Evolutionary conservation across 2,797 vertebrate species (phyloP).

Genomic region (Diglossa cyanea): DNA sequence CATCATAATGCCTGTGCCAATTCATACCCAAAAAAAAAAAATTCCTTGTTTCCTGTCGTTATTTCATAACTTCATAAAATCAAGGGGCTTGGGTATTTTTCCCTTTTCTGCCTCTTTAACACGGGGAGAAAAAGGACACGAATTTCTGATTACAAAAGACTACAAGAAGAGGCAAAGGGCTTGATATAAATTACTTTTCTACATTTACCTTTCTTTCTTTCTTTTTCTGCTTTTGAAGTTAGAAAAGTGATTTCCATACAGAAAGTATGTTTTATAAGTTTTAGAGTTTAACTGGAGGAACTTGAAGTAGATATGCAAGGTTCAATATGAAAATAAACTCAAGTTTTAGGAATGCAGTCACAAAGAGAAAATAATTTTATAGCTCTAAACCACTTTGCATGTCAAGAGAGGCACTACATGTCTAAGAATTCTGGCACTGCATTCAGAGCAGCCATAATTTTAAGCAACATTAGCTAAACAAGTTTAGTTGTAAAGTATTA

Average conservation of each 20-base stretch:
- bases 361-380: not conserved
- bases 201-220: slow-evolving; percentile 16
- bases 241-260: not conserved
- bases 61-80: slow-evolving; percentile 78
- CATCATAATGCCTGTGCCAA: slow-evolving; percentile 80
- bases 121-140: slow-evolving; percentile 67
- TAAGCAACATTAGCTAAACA: not conserved
- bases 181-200: slow-evolving; percentile 62
- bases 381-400: not conserved
- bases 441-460: not conserved
- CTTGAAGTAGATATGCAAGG: not conserved
- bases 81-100: slow-evolving; percentile 42
- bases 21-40: slow-evolving; percentile 81
- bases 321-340: not conserved
- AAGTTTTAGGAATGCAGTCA: not conserved
- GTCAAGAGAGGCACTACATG: not conserved
- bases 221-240: not conserved
- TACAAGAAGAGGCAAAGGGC: slow-evolving; percentile 64
- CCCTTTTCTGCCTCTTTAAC: not conserved
- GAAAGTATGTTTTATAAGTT: not conserved
- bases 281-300: not conserved
- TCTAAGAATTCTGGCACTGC: not conserved
- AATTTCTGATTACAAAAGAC: slow-evolving; percentile 81
- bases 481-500: not conserved
- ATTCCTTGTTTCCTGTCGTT: slow-evolving; percentile 69